Conservation (phyloP, 2,888 invertebrate genomes). For the Pristionchus maxplancki region DNA sequence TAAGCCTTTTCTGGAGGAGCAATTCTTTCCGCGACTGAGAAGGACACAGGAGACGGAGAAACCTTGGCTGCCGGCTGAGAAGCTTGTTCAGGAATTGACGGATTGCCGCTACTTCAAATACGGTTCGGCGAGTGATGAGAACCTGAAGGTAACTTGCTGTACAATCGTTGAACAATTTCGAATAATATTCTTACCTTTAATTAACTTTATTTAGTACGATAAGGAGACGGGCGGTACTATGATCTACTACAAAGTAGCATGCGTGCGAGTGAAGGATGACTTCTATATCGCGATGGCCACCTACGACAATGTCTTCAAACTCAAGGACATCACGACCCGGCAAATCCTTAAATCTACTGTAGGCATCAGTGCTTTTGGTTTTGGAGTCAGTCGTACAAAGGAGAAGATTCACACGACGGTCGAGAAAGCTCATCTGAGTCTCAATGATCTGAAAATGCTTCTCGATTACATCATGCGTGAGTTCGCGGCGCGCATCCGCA, state of each 20-base stretch:
- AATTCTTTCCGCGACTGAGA: slow-evolving; percentile 48
- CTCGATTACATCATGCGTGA: slow-evolving; percentile 50
- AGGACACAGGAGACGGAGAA: not conserved
- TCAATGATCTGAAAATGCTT: slow-evolving; percentile 47
- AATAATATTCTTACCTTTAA: no score
- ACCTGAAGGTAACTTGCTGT: not conserved
- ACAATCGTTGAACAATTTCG: not conserved
- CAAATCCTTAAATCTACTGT: no score
- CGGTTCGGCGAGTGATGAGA: slow-evolving; percentile 34
- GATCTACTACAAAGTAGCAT: slow-evolving; percentile 51
- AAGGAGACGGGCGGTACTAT: slow-evolving; percentile 50
- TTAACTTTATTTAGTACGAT: slow-evolving; percentile 45
- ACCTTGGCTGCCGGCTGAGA: no score
- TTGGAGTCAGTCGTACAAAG: not conserved
- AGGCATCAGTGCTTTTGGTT: no score
- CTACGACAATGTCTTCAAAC: slow-evolving; percentile 49
- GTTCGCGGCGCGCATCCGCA: no score
- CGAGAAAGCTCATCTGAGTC: slow-evolving; percentile 42
- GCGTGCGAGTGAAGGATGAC: slow-evolving; percentile 40
- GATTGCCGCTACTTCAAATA: slow-evolving; percentile 22
- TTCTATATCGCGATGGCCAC: slow-evolving; percentile 51
- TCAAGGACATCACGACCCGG: slow-evolving; percentile 50
- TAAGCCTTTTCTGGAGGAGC: slow-evolving; percentile 44
- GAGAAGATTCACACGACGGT: slow-evolving; percentile 24
- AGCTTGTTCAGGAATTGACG: not conserved